phyloP scores from a whole-genome alignment of 2,888 invertebrate genomes.

The Agrochola litura region DNA sequence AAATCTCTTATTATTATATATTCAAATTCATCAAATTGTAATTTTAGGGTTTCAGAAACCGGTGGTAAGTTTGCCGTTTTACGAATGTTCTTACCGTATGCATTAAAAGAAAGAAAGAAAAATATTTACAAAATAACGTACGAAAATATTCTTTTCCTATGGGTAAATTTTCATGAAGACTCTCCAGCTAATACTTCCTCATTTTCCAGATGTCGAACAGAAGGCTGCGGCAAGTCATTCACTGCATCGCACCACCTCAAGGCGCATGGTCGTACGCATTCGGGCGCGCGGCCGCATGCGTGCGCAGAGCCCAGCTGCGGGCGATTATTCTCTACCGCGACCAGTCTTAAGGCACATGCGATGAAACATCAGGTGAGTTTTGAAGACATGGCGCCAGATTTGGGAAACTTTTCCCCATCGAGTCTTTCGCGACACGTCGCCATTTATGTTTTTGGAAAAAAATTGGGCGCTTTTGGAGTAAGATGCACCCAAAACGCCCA shows the following conservation, averaged over 20 bases:
- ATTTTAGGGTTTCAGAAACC: constrained; percentile 1
- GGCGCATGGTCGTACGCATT: constrained; percentile 96
- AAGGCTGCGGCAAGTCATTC: constrained; percentile 97
- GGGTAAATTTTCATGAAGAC: neutral
- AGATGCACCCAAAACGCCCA: too few relatives aligned
- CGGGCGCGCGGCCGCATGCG: constrained; percentile 95
- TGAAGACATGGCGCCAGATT: neutral
- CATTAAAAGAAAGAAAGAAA: too few relatives aligned
- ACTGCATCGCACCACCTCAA: constrained; percentile 98
- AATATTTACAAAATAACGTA: neutral
- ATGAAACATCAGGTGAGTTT: constrained; percentile 92
- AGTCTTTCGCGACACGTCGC: too few relatives aligned
- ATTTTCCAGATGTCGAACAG: constrained; percentile 92
- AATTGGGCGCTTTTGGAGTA: too few relatives aligned
- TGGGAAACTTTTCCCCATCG: neutral
- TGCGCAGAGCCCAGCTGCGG: constrained; percentile 93
- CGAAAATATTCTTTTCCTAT: neutral
- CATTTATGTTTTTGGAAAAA: too few relatives aligned
- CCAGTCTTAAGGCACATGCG: constrained; percentile 95
- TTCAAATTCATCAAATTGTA: neutral
- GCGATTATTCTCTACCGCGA: constrained; percentile 95
- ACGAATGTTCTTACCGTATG: too few relatives aligned
- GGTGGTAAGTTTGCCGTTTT: neutral
- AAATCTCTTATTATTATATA: neutral
- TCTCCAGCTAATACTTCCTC: neutral